Conservation (phyloP, 2,797 vertebrate species). For the Discoglossus pictus region DNA sequence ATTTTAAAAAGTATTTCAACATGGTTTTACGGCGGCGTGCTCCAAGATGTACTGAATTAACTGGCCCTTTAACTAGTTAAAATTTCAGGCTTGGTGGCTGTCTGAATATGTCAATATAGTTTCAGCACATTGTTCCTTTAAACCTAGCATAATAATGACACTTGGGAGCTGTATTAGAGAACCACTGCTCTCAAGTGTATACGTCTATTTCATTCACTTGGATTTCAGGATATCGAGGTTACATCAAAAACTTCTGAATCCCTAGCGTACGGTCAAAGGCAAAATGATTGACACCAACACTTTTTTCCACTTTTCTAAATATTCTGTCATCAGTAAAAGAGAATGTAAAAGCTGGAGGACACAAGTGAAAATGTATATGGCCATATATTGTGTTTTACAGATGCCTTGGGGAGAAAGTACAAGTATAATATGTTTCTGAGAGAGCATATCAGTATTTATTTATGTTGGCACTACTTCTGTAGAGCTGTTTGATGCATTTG, state of each 20-base stretch:
- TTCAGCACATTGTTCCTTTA: too few species aligned
- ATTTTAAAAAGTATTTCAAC: too few species aligned
- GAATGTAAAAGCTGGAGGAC: slow-evolving; percentile 20
- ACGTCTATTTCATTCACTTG: too few species aligned
- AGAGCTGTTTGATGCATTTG: slow-evolving; percentile 20
- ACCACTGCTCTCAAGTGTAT: too few species aligned
- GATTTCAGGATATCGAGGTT: background rate
- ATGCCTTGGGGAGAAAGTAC: slow-evolving; percentile 11
- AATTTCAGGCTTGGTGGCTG: too few species aligned
- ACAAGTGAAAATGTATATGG: background rate
- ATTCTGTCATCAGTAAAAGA: slow-evolving; percentile 15
- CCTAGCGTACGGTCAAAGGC: background rate
- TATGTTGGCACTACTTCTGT: slow-evolving; percentile 12
- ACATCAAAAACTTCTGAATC: background rate
- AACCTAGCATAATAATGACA: too few species aligned
- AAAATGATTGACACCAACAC: background rate
- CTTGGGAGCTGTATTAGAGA: too few species aligned
- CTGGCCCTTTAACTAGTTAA: too few species aligned
- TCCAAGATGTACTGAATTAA: too few species aligned
- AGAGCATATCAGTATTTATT: slow-evolving; percentile 37
- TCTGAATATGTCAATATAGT: too few species aligned
- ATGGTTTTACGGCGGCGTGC: too few species aligned
- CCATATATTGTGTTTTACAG: slow-evolving; percentile 15
- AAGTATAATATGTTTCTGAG: slow-evolving; percentile 12
- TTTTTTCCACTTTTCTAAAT: background rate